These are phyloP conservation scores for Platycercus adscitus DNA, from an alignment of 2,113 vertebrate genomes.

Conservation along the genomic window DNA sequence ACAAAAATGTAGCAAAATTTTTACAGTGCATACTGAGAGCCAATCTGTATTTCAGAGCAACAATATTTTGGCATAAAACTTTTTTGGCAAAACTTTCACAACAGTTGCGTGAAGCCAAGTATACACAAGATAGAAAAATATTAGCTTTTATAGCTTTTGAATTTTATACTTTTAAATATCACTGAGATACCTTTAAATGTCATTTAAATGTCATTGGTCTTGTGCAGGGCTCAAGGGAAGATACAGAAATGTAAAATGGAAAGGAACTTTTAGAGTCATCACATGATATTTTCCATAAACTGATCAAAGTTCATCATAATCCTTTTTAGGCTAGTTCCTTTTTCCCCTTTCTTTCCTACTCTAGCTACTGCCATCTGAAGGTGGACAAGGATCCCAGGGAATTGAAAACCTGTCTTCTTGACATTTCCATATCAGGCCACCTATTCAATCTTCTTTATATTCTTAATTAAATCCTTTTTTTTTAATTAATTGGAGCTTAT, in stretches of 20 bases:
- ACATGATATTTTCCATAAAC: background rate
- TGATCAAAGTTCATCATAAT: background rate
- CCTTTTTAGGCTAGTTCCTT: background rate
- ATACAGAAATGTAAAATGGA: background rate
- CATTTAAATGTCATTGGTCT: constrained; percentile 11
- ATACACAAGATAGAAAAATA: background rate
- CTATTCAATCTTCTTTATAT: background rate
- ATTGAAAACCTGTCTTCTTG: background rate
- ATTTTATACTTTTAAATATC: background rate
- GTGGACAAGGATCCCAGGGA: background rate
- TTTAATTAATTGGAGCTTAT: constrained; percentile 8
- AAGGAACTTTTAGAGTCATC: background rate
- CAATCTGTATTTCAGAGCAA: background rate
- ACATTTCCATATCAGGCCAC: background rate
- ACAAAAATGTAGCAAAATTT: background rate
- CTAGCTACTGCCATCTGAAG: background rate
- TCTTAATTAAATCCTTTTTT: constrained; percentile 7
- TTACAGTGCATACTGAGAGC: background rate
- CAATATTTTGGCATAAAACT: background rate
- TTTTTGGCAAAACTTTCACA: background rate
- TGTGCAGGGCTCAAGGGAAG: background rate
- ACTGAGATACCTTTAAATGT: background rate
- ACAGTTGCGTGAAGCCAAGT: background rate
- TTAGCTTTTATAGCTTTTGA: background rate
- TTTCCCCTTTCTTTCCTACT: background rate